Conservation (phyloP, 2,113 vertebrate species). For the Hucho hucho region DNA sequence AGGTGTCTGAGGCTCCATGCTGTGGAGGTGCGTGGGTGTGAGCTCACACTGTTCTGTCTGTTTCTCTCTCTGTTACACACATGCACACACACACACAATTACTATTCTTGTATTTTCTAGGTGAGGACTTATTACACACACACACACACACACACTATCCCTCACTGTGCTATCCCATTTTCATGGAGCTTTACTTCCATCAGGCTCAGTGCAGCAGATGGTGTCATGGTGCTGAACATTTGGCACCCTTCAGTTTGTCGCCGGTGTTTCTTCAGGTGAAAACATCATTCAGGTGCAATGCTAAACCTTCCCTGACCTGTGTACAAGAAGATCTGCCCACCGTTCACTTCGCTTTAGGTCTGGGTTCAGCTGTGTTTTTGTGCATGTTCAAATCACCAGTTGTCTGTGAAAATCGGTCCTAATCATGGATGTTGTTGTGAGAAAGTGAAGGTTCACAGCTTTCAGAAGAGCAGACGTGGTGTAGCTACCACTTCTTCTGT, state of each 20-base stretch:
- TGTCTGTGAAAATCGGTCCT: background rate
- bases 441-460: background rate
- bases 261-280: conserved; percentile 2
- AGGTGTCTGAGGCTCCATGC: conserved; percentile 37
- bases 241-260: background rate
- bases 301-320: background rate
- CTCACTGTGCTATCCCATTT: background rate
- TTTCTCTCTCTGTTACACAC: too few species aligned
- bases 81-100: background rate
- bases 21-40: too few species aligned
- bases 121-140: too few species aligned
- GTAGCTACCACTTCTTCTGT: background rate
- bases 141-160: too few species aligned
- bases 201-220: background rate
- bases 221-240: background rate
- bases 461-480: background rate
- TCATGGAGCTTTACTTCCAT: background rate
- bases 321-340: background rate
- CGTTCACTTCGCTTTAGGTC: background rate
- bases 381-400: background rate
- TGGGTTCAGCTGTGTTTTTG: background rate
- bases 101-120: background rate
- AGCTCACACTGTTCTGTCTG: too few species aligned
- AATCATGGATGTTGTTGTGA: background rate
- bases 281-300: too few species aligned